These are phyloP conservation scores for Ptiloglossa arizonensis DNA, from an alignment of 1,140 invertebrate species.

Conservation along the genomic window DNA sequence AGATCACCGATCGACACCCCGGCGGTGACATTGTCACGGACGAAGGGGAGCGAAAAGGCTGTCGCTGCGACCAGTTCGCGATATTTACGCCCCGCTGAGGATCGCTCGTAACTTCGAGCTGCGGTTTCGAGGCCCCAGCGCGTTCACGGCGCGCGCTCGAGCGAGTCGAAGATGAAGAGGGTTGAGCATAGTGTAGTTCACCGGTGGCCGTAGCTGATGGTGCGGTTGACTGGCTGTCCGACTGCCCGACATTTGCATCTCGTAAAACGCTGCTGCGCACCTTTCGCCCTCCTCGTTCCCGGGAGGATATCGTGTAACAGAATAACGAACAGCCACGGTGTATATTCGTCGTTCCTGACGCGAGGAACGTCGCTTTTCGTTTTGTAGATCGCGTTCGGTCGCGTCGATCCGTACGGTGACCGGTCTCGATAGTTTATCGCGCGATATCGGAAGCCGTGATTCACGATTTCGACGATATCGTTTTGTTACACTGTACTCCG, in stretches of 20 bases:
- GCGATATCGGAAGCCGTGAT: too few species aligned
- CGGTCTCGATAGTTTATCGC: too few species aligned
- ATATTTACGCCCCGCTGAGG: slow-evolving; percentile 25
- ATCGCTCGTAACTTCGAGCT: slow-evolving; percentile 22
- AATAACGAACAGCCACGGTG: neutral
- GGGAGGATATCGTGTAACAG: slow-evolving; percentile 29
- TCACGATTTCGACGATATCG: too few species aligned
- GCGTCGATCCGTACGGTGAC: too few species aligned
- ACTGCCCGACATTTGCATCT: slow-evolving; percentile 68
- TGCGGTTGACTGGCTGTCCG: slow-evolving; percentile 50
- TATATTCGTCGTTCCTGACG: neutral
- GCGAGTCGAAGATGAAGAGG: slow-evolving; percentile 25
- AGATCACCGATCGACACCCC: slow-evolving; percentile 10
- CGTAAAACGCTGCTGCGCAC: slow-evolving; percentile 36
- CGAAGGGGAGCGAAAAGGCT: neutral
- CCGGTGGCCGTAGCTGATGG: slow-evolving; percentile 24
- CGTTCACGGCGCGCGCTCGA: neutral
- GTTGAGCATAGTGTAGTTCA: neutral
- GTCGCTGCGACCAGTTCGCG: neutral
- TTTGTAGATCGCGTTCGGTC: neutral
- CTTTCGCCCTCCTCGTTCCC: slow-evolving; percentile 10
- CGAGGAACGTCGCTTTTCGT: neutral
- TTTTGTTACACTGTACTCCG: too few species aligned
- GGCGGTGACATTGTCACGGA: neutral
- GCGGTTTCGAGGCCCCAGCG: slow-evolving; percentile 14